Base-by-base conservation (phyloP, 2,113 vertebrate genomes). In the Clarias gariepinus region DNA sequence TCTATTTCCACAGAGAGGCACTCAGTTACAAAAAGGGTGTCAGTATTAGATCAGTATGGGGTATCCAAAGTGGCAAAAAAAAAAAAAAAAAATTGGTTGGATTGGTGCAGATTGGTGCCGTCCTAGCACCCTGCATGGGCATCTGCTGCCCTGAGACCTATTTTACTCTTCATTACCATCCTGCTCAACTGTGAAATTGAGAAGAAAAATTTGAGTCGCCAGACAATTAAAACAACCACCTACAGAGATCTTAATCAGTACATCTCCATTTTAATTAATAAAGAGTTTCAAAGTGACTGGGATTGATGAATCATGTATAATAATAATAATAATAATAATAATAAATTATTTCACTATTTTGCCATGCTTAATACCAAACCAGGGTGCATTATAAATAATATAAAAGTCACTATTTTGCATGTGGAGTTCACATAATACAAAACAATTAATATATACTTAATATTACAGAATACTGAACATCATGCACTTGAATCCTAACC, bases 261-360 rank as follows among this genome's bases (percentile, higher is more conserved):
- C 89, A 90, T 92, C 90, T 91, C 89, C 83, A 90, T 93, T 93
- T 93, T 92, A 94, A 95, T 95, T 93, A 93, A 94, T 94, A 92
- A 92, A 91, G 76, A 71, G 90, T 87, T 84, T 92, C 91, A 91
- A 66, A 74, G 84, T 90, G 89, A 91, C 90, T 80, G 87, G 91
- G 91, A 92, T 94, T 91, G 90, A 92, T 92, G 91, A 94, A 92
- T 94, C 88, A 92, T 86, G 90, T 60, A 6, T 47, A 69, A 16
- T 6, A 4, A 69, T 73, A 73, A 73, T 21, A 71, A 36, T 71
- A 71, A 16, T 6, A 4, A 68, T 73, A 73, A 73, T 21, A 71
- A 36, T 71, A 36, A 36, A 71, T 36, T 1, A 19, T 69, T 36
- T 36, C 58, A 88, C 30, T 66, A 78, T 10, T 19, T 52, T 74